phyloP scores from a whole-genome alignment of 2,888 invertebrate genomes.

The Invenusta paracnida region DNA sequence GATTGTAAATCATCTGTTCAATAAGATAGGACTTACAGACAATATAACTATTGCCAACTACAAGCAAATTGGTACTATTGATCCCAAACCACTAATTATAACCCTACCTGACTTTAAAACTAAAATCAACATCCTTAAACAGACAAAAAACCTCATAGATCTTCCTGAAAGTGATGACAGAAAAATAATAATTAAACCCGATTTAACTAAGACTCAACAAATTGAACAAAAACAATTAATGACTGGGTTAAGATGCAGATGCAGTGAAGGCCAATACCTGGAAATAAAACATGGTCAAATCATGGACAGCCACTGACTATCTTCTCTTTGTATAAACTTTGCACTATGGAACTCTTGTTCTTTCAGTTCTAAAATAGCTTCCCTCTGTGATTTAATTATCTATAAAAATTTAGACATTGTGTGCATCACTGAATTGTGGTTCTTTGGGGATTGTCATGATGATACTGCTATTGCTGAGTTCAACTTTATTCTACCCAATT shows the following conservation, averaged over 20 bases:
- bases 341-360: not conserved
- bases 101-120: not conserved
- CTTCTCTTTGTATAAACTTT: not conserved
- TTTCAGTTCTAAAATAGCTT: not conserved
- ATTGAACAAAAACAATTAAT: too few relatives aligned
- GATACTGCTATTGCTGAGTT: too few relatives aligned
- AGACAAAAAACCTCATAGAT: not conserved
- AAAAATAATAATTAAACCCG: not conserved
- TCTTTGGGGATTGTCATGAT: not conserved
- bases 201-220: not conserved
- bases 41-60: not conserved
- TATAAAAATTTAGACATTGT: not conserved
- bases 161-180: not conserved
- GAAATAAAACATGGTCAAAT: not conserved
- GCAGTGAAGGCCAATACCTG: not conserved
- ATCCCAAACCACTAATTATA: not conserved
- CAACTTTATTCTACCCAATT: too few relatives aligned
- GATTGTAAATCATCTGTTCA: not conserved
- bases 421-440: not conserved
- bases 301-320: not conserved
- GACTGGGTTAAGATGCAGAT: too few relatives aligned
- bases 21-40: not conserved
- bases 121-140: not conserved
- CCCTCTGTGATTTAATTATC: too few relatives aligned
- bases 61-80: not conserved